These are phyloP conservation scores for Grapholita molesta DNA, from an alignment of 1,140 invertebrate genomes.

Conservation along the genomic window DNA sequence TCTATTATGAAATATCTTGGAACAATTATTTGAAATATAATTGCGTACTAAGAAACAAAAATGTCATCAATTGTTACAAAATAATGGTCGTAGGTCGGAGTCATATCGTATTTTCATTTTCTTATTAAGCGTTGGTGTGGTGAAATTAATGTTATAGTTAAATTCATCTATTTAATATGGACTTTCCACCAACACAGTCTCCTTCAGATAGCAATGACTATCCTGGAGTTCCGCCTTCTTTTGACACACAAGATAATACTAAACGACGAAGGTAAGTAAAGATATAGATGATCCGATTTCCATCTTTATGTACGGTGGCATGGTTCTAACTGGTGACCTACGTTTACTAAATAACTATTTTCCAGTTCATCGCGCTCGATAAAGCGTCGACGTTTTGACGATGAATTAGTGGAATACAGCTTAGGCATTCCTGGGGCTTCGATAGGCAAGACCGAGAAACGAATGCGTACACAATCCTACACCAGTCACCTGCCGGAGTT, in stretches of 20 bases:
- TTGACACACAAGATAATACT: conserved; percentile 56
- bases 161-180: conserved; percentile 39
- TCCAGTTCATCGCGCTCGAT: conserved; percentile 93
- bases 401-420: conserved; percentile 95
- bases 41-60: background rate
- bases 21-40: background rate
- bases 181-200: conserved; percentile 60
- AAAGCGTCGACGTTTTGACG: conserved; percentile 97
- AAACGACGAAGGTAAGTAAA: conserved; percentile 60
- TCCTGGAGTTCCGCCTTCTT: conserved; percentile 44
- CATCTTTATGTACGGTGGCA: too few relatives aligned
- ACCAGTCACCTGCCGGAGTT: conserved; percentile 78
- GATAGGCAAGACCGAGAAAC: conserved; percentile 75
- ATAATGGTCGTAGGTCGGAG: too few relatives aligned
- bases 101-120: background rate
- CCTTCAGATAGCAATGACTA: conserved; percentile 70
- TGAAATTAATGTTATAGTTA: background rate
- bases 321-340: background rate
- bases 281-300: background rate
- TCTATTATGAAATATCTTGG: too few relatives aligned
- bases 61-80: too few relatives aligned
- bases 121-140: background rate
- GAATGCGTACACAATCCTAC: conserved; percentile 78
- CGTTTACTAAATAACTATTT: conserved; percentile 18
- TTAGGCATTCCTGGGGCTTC: conserved; percentile 83